These are phyloP conservation scores for Furnarius figulus DNA, from an alignment of 2,113 vertebrate species.

Conservation along the genomic window DNA sequence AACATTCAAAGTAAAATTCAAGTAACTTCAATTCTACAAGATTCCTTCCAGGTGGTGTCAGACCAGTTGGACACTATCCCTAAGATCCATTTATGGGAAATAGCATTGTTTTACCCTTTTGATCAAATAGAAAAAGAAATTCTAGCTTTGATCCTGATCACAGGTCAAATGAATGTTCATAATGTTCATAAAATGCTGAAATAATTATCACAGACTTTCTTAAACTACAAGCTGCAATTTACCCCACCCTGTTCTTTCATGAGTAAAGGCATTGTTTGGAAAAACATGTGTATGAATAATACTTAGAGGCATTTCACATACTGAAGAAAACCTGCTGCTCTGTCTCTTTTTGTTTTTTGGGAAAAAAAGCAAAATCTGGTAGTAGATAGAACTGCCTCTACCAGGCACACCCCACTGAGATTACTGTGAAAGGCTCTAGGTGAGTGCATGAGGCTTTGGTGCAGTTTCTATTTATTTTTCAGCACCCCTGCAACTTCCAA, in stretches of 20 bases:
- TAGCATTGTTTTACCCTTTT: background rate
- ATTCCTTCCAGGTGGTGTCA: fast-evolving
- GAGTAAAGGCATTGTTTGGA: background rate
- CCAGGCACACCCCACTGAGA: background rate
- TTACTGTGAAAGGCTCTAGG: background rate
- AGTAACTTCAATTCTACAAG: background rate
- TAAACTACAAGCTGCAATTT: background rate
- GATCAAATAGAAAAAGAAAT: background rate
- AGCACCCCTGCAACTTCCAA: background rate
- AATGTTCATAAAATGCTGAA: background rate
- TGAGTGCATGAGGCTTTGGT: background rate
- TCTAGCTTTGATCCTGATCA: background rate
- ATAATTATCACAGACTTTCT: background rate
- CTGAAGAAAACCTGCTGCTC: background rate
- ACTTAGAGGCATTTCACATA: background rate
- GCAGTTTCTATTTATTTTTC: background rate
- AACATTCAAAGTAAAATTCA: background rate
- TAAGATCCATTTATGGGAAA: background rate
- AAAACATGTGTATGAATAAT: background rate
- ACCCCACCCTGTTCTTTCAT: background rate
- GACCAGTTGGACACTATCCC: background rate
- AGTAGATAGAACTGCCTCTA: background rate
- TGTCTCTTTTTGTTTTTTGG: background rate
- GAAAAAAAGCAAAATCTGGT: background rate
- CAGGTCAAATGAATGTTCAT: background rate